Percentiles rank a stretch among this genome's conserved stretches.
These are phyloP conservation scores for Anthophora plumipes DNA, from an alignment of 2,888 invertebrate species.

Conservation along the genomic window DNA sequence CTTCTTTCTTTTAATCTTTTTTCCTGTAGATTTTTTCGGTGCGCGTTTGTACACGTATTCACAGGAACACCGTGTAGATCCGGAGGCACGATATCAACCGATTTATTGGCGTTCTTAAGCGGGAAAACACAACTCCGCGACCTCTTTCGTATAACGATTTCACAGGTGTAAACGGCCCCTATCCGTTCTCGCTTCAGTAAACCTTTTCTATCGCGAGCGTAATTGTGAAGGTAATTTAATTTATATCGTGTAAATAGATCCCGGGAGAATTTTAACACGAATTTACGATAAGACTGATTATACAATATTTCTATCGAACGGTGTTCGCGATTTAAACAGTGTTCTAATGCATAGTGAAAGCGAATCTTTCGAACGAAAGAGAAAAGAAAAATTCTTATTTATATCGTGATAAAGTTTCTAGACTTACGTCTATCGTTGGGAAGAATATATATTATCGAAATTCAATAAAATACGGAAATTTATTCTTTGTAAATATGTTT, in stretches of 20 bases:
- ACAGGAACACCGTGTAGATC: conserved; percentile 49
- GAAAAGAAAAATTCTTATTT: neutral
- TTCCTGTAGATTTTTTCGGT: conserved; percentile 40
- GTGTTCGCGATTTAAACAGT: neutral
- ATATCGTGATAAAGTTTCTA: neutral
- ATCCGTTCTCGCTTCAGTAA: neutral
- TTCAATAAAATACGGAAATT: neutral
- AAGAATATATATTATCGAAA: neutral
- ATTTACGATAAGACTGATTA: neutral
- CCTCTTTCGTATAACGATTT: conserved; percentile 47
- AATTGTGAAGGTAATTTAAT: conserved; percentile 1
- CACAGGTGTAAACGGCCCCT: conserved; percentile 22
- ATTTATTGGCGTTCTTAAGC: conserved; percentile 55
- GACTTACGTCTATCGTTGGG: neutral
- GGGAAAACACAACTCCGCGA: conserved; percentile 28
- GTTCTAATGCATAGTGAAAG: neutral
- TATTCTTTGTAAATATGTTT: neutral
- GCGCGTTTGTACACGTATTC: conserved; percentile 23
- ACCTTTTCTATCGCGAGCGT: neutral
- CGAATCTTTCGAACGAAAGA: neutral
- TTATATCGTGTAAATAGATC: neutral
- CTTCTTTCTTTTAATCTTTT: no score
- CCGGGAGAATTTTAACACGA: neutral
- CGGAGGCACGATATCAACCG: conserved; percentile 47
- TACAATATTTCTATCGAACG: neutral